These are phyloP conservation scores for Deilephila porcellus DNA, from an alignment of 2,888 invertebrate species.

Conservation along the genomic window DNA sequence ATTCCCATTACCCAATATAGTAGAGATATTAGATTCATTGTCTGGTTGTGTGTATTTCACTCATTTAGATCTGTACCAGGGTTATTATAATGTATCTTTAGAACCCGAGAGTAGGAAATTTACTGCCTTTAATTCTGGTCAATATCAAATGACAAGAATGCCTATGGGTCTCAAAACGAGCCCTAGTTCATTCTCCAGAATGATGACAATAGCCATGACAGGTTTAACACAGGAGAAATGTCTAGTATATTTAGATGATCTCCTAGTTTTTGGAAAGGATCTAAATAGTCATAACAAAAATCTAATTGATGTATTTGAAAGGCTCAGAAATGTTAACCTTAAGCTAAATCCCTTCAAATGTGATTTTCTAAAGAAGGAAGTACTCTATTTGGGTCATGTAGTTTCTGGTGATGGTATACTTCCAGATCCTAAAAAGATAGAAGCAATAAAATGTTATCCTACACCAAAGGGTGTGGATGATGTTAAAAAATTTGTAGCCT, in stretches of 20 bases:
- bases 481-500: too few relatives aligned
- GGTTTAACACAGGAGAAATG: not conserved
- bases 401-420: not conserved
- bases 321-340: not conserved
- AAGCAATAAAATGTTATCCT: too few relatives aligned
- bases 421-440: not conserved
- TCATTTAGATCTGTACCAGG: not conserved
- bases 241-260: not conserved
- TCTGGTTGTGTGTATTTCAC: not conserved
- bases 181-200: constrained; percentile 35
- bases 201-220: not conserved
- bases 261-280: not conserved
- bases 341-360: not conserved
- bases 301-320: not conserved
- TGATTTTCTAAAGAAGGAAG: constrained; percentile 21
- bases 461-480: too few relatives aligned
- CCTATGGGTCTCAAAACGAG: constrained; percentile 39
- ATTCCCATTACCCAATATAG: constrained; percentile 40
- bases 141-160: constrained; percentile 39
- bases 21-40: constrained; percentile 32
- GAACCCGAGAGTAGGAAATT: constrained; percentile 32
- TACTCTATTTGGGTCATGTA: not conserved
- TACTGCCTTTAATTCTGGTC: constrained; percentile 37
- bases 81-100: not conserved
- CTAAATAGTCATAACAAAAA: not conserved